Conservation (phyloP, 2,113 vertebrate species). For the Megaceryle maxima region DNA sequence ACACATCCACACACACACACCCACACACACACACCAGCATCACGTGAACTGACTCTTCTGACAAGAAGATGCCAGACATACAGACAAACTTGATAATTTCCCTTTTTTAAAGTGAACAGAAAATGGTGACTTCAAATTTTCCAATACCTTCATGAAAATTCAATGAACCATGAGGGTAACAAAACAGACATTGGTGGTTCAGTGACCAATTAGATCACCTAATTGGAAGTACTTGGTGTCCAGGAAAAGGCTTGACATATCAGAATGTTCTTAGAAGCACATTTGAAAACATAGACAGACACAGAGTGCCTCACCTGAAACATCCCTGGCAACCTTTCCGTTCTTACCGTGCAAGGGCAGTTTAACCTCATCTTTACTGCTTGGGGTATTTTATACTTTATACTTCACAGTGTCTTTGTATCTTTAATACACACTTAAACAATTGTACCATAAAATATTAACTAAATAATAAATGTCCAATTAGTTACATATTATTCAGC, state of each 20-base stretch:
- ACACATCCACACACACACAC: background rate
- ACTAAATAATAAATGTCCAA: background rate
- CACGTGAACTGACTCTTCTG: background rate
- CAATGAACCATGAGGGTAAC: background rate
- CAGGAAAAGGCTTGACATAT: background rate
- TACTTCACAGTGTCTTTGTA: background rate
- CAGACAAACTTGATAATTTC: background rate
- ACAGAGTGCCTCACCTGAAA: background rate
- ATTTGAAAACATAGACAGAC: background rate
- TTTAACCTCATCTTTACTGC: background rate
- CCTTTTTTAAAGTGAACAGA: background rate
- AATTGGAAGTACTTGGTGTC: too few species aligned
- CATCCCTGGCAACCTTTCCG: background rate
- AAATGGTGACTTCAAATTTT: background rate
- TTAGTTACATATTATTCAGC: background rate
- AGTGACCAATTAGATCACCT: background rate
- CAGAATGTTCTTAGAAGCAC: background rate
- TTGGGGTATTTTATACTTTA: background rate
- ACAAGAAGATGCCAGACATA: background rate
- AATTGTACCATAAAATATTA: background rate
- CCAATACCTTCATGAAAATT: background rate
- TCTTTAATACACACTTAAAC: background rate
- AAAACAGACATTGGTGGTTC: background rate
- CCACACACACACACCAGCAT: background rate
- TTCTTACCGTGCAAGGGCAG: background rate